A percentile compares a stretch with the other conserved stretches of the same genome.
These are phyloP conservation scores for Myiotriccus ornatus DNA, from an alignment of 2,797 vertebrate genomes.

Conservation along the genomic window DNA sequence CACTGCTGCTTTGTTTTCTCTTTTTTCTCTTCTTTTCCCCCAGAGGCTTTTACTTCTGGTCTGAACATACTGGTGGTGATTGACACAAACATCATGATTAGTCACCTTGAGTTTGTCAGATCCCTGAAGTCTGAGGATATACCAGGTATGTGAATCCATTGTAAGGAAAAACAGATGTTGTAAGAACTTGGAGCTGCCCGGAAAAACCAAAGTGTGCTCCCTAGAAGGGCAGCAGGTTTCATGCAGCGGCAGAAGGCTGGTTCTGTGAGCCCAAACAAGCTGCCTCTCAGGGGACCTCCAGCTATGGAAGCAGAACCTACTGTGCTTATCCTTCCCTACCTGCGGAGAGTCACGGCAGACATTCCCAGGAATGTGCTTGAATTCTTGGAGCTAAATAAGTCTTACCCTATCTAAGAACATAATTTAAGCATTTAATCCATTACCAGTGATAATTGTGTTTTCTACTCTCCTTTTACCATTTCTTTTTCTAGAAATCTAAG, in stretches of 20 bases:
- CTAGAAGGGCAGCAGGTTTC: neutral
- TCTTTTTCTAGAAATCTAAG: neutral
- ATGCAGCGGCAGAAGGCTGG: neutral
- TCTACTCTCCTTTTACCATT: neutral
- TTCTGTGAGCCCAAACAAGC: neutral
- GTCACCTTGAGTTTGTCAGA: conserved; percentile 89
- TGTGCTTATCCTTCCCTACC: neutral
- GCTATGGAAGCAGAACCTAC: neutral
- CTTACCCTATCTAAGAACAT: neutral
- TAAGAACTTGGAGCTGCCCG: neutral
- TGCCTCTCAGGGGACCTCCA: neutral
- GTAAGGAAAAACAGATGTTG: neutral
- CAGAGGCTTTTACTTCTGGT: conserved; percentile 74
- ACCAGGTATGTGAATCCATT: conserved; percentile 76
- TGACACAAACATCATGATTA: conserved; percentile 94
- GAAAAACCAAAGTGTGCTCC: neutral
- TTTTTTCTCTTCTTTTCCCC: neutral
- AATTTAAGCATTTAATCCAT: neutral
- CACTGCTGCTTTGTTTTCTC: neutral
- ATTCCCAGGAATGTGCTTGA: neutral
- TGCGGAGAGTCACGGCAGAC: neutral
- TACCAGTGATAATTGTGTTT: neutral
- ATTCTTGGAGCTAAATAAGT: neutral
- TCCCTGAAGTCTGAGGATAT: conserved; percentile 81
- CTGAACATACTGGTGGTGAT: conserved; percentile 84